phyloP scores from a whole-genome alignment of 2,113 vertebrate species.

The Corydoras maculifer region DNA sequence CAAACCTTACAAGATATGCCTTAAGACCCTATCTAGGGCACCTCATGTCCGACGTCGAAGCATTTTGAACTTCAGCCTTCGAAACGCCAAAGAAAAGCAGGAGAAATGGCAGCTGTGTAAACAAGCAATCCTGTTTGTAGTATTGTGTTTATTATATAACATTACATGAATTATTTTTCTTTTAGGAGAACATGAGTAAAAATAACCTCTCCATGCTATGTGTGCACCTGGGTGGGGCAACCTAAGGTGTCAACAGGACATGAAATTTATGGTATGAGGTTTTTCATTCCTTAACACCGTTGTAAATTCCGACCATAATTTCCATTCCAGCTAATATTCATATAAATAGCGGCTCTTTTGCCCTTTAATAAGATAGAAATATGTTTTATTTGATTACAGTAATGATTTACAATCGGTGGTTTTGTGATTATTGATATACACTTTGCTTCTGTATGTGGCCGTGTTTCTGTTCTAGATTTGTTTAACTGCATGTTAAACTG shows the following conservation, averaged over 20 bases:
- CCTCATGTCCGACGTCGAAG: neutral
- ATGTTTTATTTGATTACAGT: too few relatives aligned
- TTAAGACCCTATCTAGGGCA: neutral
- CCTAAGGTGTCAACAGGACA: conserved; percentile 22
- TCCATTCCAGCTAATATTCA: too few relatives aligned
- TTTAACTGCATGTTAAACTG: too few relatives aligned
- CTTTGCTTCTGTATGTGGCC: too few relatives aligned
- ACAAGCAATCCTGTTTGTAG: neutral
- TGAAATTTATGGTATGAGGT: conserved; percentile 34
- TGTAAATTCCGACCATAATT: too few relatives aligned
- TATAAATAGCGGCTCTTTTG: too few relatives aligned
- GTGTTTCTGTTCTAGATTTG: too few relatives aligned
- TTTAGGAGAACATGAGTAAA: neutral
- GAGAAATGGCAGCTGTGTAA: neutral
- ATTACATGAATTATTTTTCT: neutral
- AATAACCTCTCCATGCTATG: neutral
- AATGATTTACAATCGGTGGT: too few relatives aligned
- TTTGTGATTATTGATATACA: too few relatives aligned
- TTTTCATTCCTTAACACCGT: neutral
- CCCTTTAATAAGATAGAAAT: too few relatives aligned
- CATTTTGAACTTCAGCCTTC: neutral
- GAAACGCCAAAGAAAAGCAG: neutral
- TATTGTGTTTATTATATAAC: neutral
- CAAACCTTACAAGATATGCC: too few relatives aligned
- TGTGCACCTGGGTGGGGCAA: conserved; percentile 4